Conservation (phyloP, 2,888 invertebrate species). For the Nasonia oneida region DNA sequence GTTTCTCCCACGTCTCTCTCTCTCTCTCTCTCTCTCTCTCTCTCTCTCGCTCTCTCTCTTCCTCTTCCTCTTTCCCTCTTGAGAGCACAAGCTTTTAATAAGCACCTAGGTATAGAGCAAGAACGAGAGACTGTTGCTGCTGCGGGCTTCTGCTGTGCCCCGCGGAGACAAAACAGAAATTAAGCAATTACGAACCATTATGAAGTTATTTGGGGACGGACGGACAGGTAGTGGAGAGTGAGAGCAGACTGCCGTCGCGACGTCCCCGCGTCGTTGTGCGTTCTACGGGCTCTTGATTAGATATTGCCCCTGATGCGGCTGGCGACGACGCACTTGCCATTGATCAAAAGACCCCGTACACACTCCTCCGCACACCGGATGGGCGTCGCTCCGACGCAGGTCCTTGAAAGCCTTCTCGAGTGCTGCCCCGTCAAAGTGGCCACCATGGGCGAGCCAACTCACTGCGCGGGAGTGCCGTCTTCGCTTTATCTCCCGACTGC, state of each 20-base stretch:
- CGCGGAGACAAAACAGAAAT: conserved; percentile 70
- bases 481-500: neutral
- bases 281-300: conserved; percentile 43
- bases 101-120: conserved; percentile 56
- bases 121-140: neutral
- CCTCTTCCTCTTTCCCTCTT: neutral
- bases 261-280: neutral
- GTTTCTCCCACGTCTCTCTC: neutral
- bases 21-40: neutral
- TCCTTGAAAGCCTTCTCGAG: conserved; percentile 46
- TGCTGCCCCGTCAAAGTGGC: conserved; percentile 29
- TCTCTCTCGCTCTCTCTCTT: neutral
- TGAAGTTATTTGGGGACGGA: conserved; percentile 67
- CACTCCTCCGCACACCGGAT: neutral
- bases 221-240: conserved; percentile 2
- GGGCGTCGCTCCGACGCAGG: neutral
- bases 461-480: neutral
- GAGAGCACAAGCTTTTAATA: conserved; percentile 60
- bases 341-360: conserved; percentile 52
- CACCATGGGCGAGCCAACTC: conserved; percentile 14
- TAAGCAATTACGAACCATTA: conserved; percentile 73
- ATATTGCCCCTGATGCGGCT: conserved; percentile 28
- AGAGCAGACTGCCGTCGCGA: neutral
- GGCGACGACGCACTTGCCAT: conserved; percentile 10
- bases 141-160: conserved; percentile 6